phyloP scores from a whole-genome alignment of 2,888 invertebrate species.

The Branchellion lobata region DNA sequence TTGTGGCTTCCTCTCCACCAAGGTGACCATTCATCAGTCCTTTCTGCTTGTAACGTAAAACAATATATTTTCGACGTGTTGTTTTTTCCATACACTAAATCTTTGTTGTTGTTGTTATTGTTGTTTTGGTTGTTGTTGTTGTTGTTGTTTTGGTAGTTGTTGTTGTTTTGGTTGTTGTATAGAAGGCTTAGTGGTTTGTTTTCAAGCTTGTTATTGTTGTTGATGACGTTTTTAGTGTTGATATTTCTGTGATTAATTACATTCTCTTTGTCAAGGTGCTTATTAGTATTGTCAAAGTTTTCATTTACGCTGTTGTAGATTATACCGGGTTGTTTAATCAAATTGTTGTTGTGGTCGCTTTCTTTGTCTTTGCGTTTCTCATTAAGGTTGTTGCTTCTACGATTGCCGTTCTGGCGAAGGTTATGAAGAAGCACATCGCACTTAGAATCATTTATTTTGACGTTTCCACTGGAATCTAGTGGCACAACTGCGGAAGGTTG shows the following conservation, averaged over 20 bases:
- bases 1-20: background rate
- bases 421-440: background rate
- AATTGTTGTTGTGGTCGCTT: background rate
- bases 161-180: background rate
- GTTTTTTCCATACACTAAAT: too few species aligned
- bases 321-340: background rate
- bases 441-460: background rate
- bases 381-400: background rate
- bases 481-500: too few species aligned
- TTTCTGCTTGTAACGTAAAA: background rate
- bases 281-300: background rate
- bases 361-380: too few species aligned
- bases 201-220: background rate
- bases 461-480: background rate
- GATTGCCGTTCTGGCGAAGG: background rate
- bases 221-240: background rate
- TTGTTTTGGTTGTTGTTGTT: constrained; percentile 8
- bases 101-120: too few species aligned
- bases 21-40: background rate
- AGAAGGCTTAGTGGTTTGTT: too few species aligned
- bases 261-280: background rate
- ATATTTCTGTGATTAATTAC: background rate
- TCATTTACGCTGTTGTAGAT: background rate
- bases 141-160: background rate
- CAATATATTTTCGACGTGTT: background rate